These are phyloP conservation scores for Athrips mouffetella DNA, from an alignment of 2,888 invertebrate species.

Conservation along the genomic window DNA sequence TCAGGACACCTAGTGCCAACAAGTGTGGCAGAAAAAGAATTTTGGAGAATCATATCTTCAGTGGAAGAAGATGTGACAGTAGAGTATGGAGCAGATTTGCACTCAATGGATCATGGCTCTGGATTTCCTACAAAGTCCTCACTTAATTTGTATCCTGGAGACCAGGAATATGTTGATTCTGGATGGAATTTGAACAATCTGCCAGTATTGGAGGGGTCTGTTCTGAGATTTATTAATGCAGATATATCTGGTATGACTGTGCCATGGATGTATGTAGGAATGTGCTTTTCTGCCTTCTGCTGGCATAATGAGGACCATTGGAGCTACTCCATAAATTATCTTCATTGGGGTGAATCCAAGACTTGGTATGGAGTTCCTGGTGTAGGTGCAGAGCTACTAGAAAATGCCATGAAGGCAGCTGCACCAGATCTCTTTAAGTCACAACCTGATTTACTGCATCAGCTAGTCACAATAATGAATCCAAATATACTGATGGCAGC, in stretches of 20 bases:
- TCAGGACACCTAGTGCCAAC: slow-evolving; percentile 81
- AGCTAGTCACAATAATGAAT: slow-evolving; percentile 88
- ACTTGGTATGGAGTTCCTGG: slow-evolving; percentile 91
- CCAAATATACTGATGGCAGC: slow-evolving; percentile 83
- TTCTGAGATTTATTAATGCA: slow-evolving; percentile 84
- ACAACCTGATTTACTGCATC: slow-evolving; percentile 87
- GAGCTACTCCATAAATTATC: slow-evolving; percentile 89
- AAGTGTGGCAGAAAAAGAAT: slow-evolving; percentile 83
- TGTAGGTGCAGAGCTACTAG: slow-evolving; percentile 82
- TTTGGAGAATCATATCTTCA: slow-evolving; percentile 86
- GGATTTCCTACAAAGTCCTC: slow-evolving; percentile 85
- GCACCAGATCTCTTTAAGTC: slow-evolving; percentile 86
- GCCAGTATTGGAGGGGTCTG: slow-evolving; percentile 83
- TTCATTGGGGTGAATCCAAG: slow-evolving; percentile 90
- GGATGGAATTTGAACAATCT: slow-evolving; percentile 89
- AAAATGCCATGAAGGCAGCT: slow-evolving; percentile 82
- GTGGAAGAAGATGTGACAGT: slow-evolving; percentile 86
- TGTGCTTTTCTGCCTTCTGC: slow-evolving; percentile 90
- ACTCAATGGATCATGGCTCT: slow-evolving; percentile 86
- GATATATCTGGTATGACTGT: slow-evolving; percentile 86
- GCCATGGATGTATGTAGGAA: slow-evolving; percentile 92
- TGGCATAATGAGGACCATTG: slow-evolving; percentile 93
- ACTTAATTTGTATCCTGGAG: slow-evolving; percentile 78
- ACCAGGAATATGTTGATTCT: slow-evolving; percentile 81
- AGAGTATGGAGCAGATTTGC: slow-evolving; percentile 88